Evolutionary conservation across 2,797 vertebrate genomes (phyloP).

Genomic region (Lacerta bilineata): DNA sequence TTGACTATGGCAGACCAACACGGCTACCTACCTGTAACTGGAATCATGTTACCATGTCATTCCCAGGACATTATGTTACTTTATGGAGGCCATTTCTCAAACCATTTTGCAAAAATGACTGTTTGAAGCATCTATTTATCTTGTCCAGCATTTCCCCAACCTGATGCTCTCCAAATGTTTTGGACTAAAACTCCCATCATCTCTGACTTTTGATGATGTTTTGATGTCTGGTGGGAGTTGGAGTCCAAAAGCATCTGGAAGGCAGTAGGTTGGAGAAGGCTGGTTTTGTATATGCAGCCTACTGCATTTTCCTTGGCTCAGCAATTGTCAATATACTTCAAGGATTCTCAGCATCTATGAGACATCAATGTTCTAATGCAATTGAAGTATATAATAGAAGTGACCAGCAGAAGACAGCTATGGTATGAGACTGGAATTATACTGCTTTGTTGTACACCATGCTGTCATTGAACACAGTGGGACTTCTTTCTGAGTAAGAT

Average conservation of each 20-base stretch:
- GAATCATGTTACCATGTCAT: not conserved
- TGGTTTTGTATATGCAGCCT: not conserved
- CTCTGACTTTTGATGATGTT: not conserved
- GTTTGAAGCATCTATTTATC: too few species aligned
- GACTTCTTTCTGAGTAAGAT: too few species aligned
- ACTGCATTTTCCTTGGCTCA: not conserved
- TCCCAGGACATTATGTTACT: not conserved
- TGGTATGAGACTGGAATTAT: too few species aligned
- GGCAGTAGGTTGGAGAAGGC: not conserved
- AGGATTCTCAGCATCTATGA: not conserved
- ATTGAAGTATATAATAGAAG: not conserved
- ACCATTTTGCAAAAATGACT: not conserved
- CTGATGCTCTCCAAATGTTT: not conserved
- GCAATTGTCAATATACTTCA: not conserved
- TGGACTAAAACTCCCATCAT: not conserved
- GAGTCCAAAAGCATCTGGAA: not conserved
- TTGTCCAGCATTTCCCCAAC: not conserved
- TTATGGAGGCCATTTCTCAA: not conserved
- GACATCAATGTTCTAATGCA: not conserved
- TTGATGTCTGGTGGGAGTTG: too few species aligned
- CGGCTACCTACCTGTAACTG: too few species aligned
- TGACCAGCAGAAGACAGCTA: not conserved
- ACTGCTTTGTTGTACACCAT: too few species aligned
- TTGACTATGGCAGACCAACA: too few species aligned
- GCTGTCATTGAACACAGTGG: too few species aligned